Evolutionary conservation across 2,797 vertebrate genomes (phyloP), one percentile per base, ranked within the genome.

Genomic region (Selene dorsalis): DNA sequence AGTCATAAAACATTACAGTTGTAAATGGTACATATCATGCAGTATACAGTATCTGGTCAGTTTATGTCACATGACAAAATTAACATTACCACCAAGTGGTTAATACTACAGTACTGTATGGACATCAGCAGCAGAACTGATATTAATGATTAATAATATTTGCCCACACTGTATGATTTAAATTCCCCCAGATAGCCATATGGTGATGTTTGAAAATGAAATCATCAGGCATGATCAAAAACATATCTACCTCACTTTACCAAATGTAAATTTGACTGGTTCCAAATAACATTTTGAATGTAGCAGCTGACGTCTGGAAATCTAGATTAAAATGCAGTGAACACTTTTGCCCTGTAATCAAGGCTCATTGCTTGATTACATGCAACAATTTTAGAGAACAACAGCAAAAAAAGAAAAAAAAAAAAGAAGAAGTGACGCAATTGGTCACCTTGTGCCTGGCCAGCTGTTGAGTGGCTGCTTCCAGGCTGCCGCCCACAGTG

Each of bases 381-480:
- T 55, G 58, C 39, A 28, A 72, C 26, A 77, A 70, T 59, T 2
- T 32, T 0, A 4, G 16, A 5, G 64, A 77, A 61, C 16, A 64
- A 50, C n/a, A 26, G 20, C 35, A 57, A 30, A 28, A 66, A 26
- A 14, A 26, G 4, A 22, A 22, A n/a, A n/a, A 48, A n/a, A 48
- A 48, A 48, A 48, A 53, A 26, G 58, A 57, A 64, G 13, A 62
- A 59, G 53, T 13, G 3, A 66, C 71, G 30, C 69, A 50, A 86
- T 53, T 75, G 47, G 43, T n/a, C 79, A 99, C 98, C 96, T 99
- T 99, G 92, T 99, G 97, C 48, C 95, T 95, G 52, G 98, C 96
- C 84, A 99, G 92, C 45, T 99, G 97, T 74, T 99, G 97, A 68
- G 97, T 97, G 47, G 97, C 95, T 75, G 94, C 93, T 89, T 99